These are phyloP conservation scores for Rhinogobio ventralis DNA, from an alignment of 2,797 vertebrate species.

Conservation along the genomic window DNA sequence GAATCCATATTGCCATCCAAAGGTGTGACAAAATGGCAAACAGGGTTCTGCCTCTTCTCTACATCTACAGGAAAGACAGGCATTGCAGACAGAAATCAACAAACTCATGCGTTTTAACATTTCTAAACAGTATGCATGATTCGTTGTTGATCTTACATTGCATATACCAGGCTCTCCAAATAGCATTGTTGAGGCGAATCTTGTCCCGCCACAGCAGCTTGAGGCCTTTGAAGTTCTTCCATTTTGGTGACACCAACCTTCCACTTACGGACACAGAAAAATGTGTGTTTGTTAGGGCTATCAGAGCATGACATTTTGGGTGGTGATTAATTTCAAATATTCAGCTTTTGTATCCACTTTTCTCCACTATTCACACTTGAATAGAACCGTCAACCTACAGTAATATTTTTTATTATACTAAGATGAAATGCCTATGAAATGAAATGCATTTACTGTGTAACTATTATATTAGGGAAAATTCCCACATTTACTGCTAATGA, in stretches of 20 bases:
- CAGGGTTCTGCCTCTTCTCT: slow-evolving; percentile 92
- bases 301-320: background rate
- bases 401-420: background rate
- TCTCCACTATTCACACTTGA: background rate
- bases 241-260: slow-evolving; percentile 96
- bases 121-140: background rate
- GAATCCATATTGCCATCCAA: slow-evolving; percentile 89
- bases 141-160: slow-evolving; percentile 85
- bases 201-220: slow-evolving; percentile 99
- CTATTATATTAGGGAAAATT: background rate
- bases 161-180: slow-evolving; percentile 99
- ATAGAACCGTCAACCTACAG: background rate
- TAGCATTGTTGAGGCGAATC: slow-evolving; percentile 98
- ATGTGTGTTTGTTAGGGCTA: background rate
- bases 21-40: slow-evolving; percentile 96
- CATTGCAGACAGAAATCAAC: slow-evolving; percentile 5
- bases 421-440: background rate
- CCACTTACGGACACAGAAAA: slow-evolving; percentile 78
- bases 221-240: slow-evolving; percentile 98
- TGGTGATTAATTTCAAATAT: background rate
- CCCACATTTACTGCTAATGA: background rate
- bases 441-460: background rate
- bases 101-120: background rate
- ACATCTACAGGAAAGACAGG: slow-evolving; percentile 81
- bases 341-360: background rate